Percentiles rank a stretch among this genome's conserved stretches.
phyloP scores from a whole-genome alignment of 2,113 vertebrate genomes.

The Entomyzon cyanotis region DNA sequence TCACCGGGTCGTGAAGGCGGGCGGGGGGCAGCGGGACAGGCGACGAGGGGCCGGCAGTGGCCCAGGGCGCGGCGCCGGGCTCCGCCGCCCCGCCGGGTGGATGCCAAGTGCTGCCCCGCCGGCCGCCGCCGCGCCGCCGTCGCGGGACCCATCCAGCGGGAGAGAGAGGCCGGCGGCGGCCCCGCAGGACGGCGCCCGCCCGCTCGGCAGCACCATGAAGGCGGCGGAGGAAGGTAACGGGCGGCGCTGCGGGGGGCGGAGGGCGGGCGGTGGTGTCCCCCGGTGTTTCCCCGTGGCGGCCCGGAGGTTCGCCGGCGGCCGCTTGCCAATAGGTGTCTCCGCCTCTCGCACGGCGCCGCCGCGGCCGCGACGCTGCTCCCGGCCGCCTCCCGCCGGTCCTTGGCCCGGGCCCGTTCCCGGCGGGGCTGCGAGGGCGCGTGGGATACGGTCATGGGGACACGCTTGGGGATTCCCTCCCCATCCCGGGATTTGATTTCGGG shows the following conservation, averaged over 20 bases:
- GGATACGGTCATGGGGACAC: background rate
- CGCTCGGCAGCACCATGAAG: too few species aligned
- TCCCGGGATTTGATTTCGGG: background rate
- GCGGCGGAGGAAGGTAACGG: too few species aligned
- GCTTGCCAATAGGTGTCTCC: constrained; percentile 76
- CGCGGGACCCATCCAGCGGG: too few species aligned
- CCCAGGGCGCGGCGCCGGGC: too few species aligned
- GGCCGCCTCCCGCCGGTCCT: background rate
- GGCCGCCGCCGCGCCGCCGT: too few species aligned
- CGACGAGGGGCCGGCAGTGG: too few species aligned
- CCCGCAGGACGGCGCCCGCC: too few species aligned
- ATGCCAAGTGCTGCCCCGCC: too few species aligned
- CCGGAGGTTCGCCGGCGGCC: constrained; percentile 30
- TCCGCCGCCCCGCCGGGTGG: too few species aligned
- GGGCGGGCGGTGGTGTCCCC: constrained; percentile 47
- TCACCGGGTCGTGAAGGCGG: too few species aligned
- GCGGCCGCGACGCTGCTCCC: background rate
- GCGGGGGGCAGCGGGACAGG: too few species aligned
- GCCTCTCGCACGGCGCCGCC: background rate
- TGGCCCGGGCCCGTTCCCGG: background rate
- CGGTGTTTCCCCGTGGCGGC: constrained; percentile 65
- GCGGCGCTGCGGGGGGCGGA: background rate
- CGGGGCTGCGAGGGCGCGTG: background rate
- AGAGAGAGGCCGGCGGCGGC: too few species aligned
- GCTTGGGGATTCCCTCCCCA: background rate